phyloP scores from a whole-genome alignment of 2,113 vertebrate genomes.

The Abramis brama region DNA sequence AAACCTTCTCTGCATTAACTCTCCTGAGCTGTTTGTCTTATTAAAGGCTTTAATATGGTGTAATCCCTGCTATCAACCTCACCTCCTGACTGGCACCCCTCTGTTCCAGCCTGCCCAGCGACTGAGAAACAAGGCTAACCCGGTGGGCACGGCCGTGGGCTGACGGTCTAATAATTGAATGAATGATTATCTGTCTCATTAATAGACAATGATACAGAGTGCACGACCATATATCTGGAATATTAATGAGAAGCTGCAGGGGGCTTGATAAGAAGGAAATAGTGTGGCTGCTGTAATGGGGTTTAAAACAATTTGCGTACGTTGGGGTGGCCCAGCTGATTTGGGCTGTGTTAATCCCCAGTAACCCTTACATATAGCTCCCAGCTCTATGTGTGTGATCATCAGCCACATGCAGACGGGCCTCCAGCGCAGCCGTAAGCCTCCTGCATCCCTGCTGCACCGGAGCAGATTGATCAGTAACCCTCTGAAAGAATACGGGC shows the following conservation, averaged over 20 bases:
- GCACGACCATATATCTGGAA: conserved; percentile 90
- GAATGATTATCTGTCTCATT: conserved; percentile 98
- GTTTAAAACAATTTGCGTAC: conserved; percentile 79
- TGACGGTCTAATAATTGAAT: conserved; percentile 97
- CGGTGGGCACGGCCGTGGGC: conserved; percentile 80
- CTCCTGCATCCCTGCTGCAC: conserved; percentile 14
- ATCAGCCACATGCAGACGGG: conserved; percentile 37
- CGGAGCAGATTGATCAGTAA: conserved; percentile 9
- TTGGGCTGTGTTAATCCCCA: conserved; percentile 64
- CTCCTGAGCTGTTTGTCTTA: conserved; percentile 63
- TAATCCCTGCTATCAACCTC: conserved; percentile 78
- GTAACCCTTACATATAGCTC: conserved; percentile 58
- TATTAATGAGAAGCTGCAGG: conserved; percentile 99
- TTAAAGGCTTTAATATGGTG: conserved; percentile 84
- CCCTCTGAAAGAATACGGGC: background rate
- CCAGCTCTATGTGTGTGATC: conserved; percentile 45
- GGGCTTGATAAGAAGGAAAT: conserved; percentile 89
- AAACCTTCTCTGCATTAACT: background rate
- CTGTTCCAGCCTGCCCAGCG: conserved; percentile 67
- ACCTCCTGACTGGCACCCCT: conserved; percentile 71
- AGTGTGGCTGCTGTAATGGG: conserved; percentile 79
- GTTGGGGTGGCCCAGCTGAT: conserved; percentile 46
- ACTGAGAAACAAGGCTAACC: conserved; percentile 66
- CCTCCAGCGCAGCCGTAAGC: conserved; percentile 58
- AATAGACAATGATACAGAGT: conserved; percentile 97